Evolutionary conservation across 2,797 vertebrate species (phyloP).

Genomic region (Eutrigla gurnardus): DNA sequence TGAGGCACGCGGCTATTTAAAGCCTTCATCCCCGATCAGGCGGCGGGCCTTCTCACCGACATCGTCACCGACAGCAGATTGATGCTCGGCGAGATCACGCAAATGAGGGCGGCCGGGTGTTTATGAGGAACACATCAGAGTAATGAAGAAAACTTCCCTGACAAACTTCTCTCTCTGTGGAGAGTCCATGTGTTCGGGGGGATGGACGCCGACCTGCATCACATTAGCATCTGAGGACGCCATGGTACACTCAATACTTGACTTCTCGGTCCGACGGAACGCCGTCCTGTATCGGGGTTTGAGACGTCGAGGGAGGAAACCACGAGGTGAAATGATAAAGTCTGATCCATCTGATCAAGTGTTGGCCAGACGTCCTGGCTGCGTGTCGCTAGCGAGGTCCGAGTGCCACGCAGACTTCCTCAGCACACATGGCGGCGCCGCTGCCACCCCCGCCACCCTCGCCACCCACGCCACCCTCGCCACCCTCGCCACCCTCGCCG

Average conservation of each 20-base stretch:
- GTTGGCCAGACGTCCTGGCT: conserved; percentile 54
- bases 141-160: conserved; percentile 56
- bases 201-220: not conserved
- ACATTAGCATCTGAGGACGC: no score
- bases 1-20: conserved; percentile 74
- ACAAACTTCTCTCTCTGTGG: conserved; percentile 48
- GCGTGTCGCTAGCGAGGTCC: conserved; percentile 37
- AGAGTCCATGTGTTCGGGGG: conserved; percentile 5
- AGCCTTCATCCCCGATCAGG: conserved; percentile 66
- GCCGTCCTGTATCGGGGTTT: not conserved
- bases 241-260: no score
- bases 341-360: conserved; percentile 49
- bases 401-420: conserved; percentile 49
- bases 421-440: conserved; percentile 62
- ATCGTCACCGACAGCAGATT: conserved; percentile 78
- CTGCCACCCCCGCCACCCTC: not conserved
- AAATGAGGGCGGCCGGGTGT: conserved; percentile 72
- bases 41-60: conserved; percentile 41
- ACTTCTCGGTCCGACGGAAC: no score
- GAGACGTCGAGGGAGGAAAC: no score
- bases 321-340: not conserved
- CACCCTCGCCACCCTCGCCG: not conserved
- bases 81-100: conserved; percentile 76
- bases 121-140: conserved; percentile 50
- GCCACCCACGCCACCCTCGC: not conserved